These are phyloP conservation scores for Syngnathus floridae DNA, from an alignment of 2,113 vertebrate genomes.

Conservation along the genomic window DNA sequence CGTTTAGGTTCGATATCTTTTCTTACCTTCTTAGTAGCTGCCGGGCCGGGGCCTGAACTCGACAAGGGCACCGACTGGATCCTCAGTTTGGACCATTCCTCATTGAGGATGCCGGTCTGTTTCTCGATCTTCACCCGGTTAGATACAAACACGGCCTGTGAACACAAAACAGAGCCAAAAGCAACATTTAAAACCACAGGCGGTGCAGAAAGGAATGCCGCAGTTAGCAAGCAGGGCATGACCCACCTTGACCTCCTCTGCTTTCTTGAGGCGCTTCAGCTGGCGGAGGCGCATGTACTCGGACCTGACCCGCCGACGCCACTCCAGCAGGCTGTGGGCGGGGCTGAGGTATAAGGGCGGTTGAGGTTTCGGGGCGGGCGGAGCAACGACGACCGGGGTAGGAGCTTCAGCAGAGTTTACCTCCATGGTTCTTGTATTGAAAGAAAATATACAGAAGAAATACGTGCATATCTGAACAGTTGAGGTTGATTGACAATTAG, in stretches of 20 bases:
- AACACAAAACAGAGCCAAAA: slow-evolving; percentile 14
- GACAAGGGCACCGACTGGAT: slow-evolving; percentile 86
- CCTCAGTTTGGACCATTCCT: slow-evolving; percentile 88
- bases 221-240: not conserved
- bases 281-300: slow-evolving; percentile 96
- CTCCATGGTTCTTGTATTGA: slow-evolving; percentile 54
- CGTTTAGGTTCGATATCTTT: not conserved
- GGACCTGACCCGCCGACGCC: slow-evolving; percentile 93
- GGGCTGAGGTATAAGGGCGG: slow-evolving; percentile 65
- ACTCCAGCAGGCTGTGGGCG: slow-evolving; percentile 78
- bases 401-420: slow-evolving; percentile 39
- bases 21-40: slow-evolving; percentile 82
- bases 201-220: not conserved
- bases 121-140: slow-evolving; percentile 89
- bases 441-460: not conserved
- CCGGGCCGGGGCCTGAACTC: slow-evolving; percentile 68
- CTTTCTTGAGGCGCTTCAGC: slow-evolving; percentile 86
- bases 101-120: slow-evolving; percentile 82
- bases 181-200: slow-evolving; percentile 1
- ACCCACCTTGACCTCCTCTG: slow-evolving; percentile 84
- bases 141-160: slow-evolving; percentile 83
- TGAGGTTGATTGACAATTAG: not conserved
- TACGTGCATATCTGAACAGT: not conserved
- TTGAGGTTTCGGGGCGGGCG: slow-evolving; percentile 37
- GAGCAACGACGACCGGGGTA: slow-evolving; percentile 9